Evolutionary conservation across 1,140 invertebrate genomes (phyloP), one percentile per base, ranked within the genome.

Genomic region (Bemisia tabaci): DNA sequence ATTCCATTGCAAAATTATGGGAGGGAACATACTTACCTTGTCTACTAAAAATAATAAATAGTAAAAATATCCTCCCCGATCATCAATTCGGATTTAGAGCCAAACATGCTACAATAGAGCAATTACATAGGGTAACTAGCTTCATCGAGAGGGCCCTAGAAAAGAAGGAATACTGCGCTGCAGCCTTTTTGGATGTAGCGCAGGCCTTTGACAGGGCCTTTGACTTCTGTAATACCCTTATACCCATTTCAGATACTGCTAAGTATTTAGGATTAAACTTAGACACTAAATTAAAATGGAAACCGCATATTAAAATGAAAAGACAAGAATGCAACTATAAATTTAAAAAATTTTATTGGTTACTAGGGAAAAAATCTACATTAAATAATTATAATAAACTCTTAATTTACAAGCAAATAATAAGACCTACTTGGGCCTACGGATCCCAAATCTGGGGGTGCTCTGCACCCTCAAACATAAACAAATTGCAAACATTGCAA

Each of bases 161-260:
- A 64, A 65, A 65, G 33, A 67, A 69, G 60, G 22, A 61, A 25
- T 72, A 69, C 60, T 74, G 70, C 63, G 68, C 69, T 59, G 74
- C 70, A 22, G 71, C 73, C 1, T 74, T 76, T 26, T 66, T 77
- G 1, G 74, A 78, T 58, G 70, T 77, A 0, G 61, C 70, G 27
- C 73, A 75, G 68, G 74, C 77, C 0, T 75, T 77, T 63, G 72
- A 77, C 65, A 70, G 69, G 48, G 71, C 77, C 0, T 76, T 48
- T 48, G 17, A 48, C 17, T 48, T 48, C 17, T 48, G 33, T 48
- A 48, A 48, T 48, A 17, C 17, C 5, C 5, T 48, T 9, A 17
- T 48, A 17, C 33, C 33, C 17, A 48, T 48, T 48, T 48, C 33
- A 5, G 17, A 48, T 17, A 48, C 33, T 48, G 33, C 33, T 48